Conservation (phyloP, 2,797 vertebrate genomes). For the Jordanella pulchra region DNA sequence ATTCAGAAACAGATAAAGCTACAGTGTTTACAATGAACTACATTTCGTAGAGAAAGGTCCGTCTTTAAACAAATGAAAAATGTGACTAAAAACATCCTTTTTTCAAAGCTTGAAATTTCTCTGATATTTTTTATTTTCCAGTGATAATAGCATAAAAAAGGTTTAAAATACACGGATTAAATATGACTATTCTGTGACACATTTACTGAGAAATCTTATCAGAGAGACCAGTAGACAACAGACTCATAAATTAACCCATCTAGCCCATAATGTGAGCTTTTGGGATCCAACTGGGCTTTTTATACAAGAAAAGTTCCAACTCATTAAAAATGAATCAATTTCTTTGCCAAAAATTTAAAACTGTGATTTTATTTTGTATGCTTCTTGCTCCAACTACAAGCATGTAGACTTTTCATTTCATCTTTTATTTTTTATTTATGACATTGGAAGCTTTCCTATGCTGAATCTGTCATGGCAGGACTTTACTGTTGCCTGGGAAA, state of each 20-base stretch:
- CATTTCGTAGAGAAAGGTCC: neutral
- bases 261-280: too few species aligned
- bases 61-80: neutral
- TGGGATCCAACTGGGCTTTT: constrained; percentile 12
- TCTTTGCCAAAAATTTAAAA: too few species aligned
- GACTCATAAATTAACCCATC: too few species aligned
- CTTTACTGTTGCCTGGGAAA: too few species aligned
- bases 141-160: neutral
- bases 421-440: too few species aligned
- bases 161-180: neutral
- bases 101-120: neutral
- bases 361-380: too few species aligned
- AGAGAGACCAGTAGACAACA: too few species aligned
- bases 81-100: neutral
- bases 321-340: constrained; percentile 12
- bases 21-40: neutral
- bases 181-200: neutral
- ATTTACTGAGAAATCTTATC: neutral
- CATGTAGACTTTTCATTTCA: too few species aligned
- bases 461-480: too few species aligned
- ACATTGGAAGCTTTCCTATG: too few species aligned
- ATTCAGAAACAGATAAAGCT: neutral
- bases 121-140: neutral
- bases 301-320: constrained; percentile 7
- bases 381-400: too few species aligned